Percentiles rank a stretch among this genome's conserved stretches.
Evolutionary conservation across 2,888 invertebrate species (phyloP).

Genomic region (Cheiracanthium punctorium): DNA sequence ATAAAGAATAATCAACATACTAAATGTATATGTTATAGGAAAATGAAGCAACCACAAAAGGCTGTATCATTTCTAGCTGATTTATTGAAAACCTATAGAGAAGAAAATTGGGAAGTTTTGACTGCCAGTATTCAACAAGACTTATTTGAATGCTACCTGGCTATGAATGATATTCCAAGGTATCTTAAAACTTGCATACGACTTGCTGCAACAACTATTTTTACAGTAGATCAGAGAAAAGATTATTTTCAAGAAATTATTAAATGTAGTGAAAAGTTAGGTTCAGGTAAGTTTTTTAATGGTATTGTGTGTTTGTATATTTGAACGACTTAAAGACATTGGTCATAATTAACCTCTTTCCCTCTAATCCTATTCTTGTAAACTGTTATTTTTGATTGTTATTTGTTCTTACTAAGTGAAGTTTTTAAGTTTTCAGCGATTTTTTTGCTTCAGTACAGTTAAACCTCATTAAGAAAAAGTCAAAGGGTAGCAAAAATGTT

Average conservation of each 20-base stretch:
- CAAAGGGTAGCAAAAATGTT: too few species aligned
- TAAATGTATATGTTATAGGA: conserved; percentile 74
- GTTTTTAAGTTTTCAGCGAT: too few species aligned
- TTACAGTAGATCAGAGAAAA: conserved; percentile 85
- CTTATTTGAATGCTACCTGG: conserved; percentile 88
- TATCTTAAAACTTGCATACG: conserved; percentile 87
- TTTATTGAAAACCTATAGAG: conserved; percentile 88
- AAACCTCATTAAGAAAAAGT: too few species aligned
- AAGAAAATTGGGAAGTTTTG: conserved; percentile 90
- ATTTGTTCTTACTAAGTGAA: too few species aligned
- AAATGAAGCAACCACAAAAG: conserved; percentile 82
- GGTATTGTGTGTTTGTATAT: too few species aligned
- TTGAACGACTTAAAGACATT: too few species aligned
- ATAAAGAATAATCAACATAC: too few species aligned
- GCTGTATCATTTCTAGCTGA: conserved; percentile 92
- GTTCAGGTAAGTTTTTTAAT: conserved; percentile 46
- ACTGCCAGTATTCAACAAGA: conserved; percentile 85
- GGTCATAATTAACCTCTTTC: too few species aligned
- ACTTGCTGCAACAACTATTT: conserved; percentile 85
- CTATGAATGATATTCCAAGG: conserved; percentile 86
- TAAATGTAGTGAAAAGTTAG: conserved; percentile 61
- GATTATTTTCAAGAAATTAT: conserved; percentile 88
- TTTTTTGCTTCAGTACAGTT: too few species aligned
- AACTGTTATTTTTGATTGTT: too few species aligned
- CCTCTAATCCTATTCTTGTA: too few species aligned